Evolutionary conservation across 2,888 invertebrate genomes (phyloP), one percentile per base, ranked within the genome.

Genomic region (Nudaria mundana): DNA sequence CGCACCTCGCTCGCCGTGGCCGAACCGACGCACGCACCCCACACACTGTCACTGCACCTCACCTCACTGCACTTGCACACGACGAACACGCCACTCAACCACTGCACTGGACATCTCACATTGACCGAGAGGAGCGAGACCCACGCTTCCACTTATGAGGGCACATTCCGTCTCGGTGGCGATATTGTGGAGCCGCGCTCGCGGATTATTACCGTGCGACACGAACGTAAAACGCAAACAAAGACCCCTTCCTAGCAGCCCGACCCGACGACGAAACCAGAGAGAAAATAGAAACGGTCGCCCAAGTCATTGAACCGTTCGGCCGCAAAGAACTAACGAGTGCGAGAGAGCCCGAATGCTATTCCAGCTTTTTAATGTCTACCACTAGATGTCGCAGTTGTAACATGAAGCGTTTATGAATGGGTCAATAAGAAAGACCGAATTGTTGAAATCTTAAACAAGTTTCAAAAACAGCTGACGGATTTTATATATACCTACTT

Each of bases 221-320:
- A 76, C 84, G 82, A 84, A 86, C 82, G 86, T 80, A 79, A 84
- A 85, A 86, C 82, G 87, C 88, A 87, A 89, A 89, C 88, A 89
- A 88, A 88, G 87, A 81, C 84, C 77, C 79, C 80, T 83, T 79
- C 80, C 76, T 76, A 74, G 71, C 69, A 44, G 76, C 68, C 76
- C 74, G 76, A 80, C 68, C 74, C 80, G 78, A 84, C 85, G 84
- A 83, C 82, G 79, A 76, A 72, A 86, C 86, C 87, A 87, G 83
- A 89, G 87, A 88, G 85, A 88, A 89, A 88, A 88, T 89, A 89
- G 87, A 88, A 87, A 87, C 87, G 81, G 82, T 78, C 80, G 78
- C 76, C 78, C 82, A 71, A 87, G 88, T 88, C 89, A 88, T 89
- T 88, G 89, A 89, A 89, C 89, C 88, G 71, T 82, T 85, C 81